phyloP scores from a whole-genome alignment of 2,113 vertebrate species.

The Pteropus alecto region DNA sequence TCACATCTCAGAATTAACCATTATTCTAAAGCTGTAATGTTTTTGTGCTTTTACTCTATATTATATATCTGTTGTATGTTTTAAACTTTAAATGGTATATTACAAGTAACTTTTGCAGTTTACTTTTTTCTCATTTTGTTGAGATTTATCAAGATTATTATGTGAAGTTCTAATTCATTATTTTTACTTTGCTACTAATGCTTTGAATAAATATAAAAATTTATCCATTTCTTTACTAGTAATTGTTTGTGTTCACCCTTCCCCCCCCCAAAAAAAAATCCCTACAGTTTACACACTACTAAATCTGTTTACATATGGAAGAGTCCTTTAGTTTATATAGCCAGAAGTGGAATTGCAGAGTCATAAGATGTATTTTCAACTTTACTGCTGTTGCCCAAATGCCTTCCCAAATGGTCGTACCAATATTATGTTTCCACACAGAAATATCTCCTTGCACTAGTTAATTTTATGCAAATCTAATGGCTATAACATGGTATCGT shows the following conservation, averaged over 20 bases:
- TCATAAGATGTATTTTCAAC: neutral
- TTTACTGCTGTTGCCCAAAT: neutral
- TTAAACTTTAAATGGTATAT: neutral
- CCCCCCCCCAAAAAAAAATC: no score
- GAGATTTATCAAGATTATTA: neutral
- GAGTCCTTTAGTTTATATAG: neutral
- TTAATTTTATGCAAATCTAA: neutral
- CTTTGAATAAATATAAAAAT: neutral
- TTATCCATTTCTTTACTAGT: neutral
- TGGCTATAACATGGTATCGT: neutral
- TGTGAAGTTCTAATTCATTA: neutral
- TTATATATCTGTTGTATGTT: neutral
- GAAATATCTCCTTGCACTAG: neutral
- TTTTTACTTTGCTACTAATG: neutral
- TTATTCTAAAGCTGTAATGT: neutral
- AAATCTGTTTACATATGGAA: neutral
- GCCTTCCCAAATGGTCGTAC: neutral
- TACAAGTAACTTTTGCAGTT: neutral
- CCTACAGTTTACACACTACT: neutral
- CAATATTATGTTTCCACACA: neutral
- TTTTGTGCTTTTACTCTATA: neutral
- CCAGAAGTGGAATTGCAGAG: neutral
- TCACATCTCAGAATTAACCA: neutral
- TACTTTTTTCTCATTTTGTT: neutral
- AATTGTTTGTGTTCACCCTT: neutral